Evolutionary conservation across 2,113 vertebrate species (phyloP), one percentile per base, ranked within the genome.

Genomic region (Chitala chitala): DNA sequence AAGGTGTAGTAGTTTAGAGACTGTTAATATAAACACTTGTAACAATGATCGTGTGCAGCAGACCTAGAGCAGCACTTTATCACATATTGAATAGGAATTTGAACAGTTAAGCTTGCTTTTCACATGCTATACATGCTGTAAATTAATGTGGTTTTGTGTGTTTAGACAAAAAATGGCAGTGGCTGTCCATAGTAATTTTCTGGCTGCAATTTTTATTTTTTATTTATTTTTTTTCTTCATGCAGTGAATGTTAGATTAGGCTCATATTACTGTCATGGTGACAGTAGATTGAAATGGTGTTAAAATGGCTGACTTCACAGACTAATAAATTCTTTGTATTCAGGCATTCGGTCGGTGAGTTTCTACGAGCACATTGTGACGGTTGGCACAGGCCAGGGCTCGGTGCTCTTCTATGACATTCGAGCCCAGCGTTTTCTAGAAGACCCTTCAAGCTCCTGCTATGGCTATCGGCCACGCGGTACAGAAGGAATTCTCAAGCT

Each of bases 361-460:
- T 99, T 99, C 89, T 98, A 98, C 0, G 96, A 99, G 80, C 97
- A 98, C 83, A 98, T 99, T 31, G 95, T 99, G 83, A 99, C 97
- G 0, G 96, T 99, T 83, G 96, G 97, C 69, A 98, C 97, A 0
- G 97, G 96, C 8, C 96, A 98, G 53, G 96, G 96, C 4, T 98
- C 96, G 24, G 87, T 98, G 31, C 83, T 98, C 20, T 99, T 99
- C 80, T 99, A 98, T 0, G 96, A 98, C 78, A 98, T 99, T 84
- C 90, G 95, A 79, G 95, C 95, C 73, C 96, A 99, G 81, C 91
- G 93, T 55, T 98, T 98, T 83, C 86, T 99, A 77, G 96, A 98
- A 63, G 91, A 93, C 77, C 78, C 89, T 5, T 82, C 89, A 2
- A 87, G 58, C 78, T 72, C 84, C 64, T 82, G 86, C 68, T 84